These are phyloP conservation scores for Pseudomyrmex sp. DNA, from an alignment of 1,140 invertebrate genomes.

Conservation along the genomic window DNA sequence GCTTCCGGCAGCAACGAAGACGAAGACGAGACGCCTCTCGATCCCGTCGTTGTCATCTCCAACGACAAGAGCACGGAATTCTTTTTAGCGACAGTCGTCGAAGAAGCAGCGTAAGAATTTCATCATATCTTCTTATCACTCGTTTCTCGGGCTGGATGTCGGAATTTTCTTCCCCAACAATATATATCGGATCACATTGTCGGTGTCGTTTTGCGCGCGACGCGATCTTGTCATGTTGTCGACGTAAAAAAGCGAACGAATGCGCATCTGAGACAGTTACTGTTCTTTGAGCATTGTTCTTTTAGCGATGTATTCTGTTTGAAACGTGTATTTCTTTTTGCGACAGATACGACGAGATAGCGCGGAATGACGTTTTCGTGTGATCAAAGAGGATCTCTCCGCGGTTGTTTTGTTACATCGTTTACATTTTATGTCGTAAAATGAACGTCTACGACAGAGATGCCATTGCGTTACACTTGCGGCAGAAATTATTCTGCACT, in stretches of 20 bases:
- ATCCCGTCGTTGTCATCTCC: conserved; percentile 89
- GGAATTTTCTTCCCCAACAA: conserved; percentile 36
- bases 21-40: conserved; percentile 88
- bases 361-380: not conserved
- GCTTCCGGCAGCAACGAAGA: conserved; percentile 95
- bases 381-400: conserved; percentile 3
- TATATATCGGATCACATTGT: conserved; percentile 41
- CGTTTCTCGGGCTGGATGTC: conserved; percentile 13
- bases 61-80: conserved; percentile 96
- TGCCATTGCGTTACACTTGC: not conserved
- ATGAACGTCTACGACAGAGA: not conserved
- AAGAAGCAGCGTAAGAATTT: conserved; percentile 89
- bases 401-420: not conserved
- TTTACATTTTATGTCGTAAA: not conserved
- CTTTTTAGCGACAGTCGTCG: conserved; percentile 93
- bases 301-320: not conserved
- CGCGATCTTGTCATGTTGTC: conserved; percentile 1
- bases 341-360: not conserved
- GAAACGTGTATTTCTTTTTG: conserved; percentile 7
- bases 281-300: conserved; percentile 9
- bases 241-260: not conserved
- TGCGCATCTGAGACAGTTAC: conserved; percentile 11
- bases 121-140: conserved; percentile 53
- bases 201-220: conserved; percentile 9
- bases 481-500: no score